Percentiles rank a stretch among this genome's conserved stretches.
Evolutionary conservation across 2,888 invertebrate genomes (phyloP).

Genomic region (Plagiodera versicolora): DNA sequence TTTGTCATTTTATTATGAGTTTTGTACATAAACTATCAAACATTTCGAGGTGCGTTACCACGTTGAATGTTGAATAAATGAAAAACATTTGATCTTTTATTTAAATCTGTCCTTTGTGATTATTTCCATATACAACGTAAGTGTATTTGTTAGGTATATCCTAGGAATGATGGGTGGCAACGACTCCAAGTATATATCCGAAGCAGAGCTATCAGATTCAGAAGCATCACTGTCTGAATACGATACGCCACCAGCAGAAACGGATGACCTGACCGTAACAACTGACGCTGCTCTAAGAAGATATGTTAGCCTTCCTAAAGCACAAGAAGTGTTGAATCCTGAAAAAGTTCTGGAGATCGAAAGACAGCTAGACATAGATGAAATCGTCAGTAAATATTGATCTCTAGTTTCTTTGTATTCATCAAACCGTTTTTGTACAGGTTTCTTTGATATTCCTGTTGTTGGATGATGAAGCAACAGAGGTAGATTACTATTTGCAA

Average conservation of each 20-base stretch:
- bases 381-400: constrained; percentile 49
- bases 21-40: too few relatives aligned
- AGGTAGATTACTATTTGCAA: constrained; percentile 11
- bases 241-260: background rate
- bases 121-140: too few relatives aligned
- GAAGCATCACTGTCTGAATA: background rate
- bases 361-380: constrained; percentile 53
- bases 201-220: constrained; percentile 2
- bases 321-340: constrained; percentile 21
- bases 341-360: constrained; percentile 54
- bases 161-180: constrained; percentile 4
- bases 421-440: constrained; percentile 31
- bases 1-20: too few relatives aligned
- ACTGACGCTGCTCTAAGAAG: constrained; percentile 28
- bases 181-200: background rate
- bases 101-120: too few relatives aligned
- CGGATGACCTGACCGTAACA: constrained; percentile 8
- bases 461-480: constrained; percentile 5
- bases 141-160: too few relatives aligned
- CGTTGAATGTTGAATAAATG: too few relatives aligned
- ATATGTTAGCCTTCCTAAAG: constrained; percentile 14
- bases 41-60: too few relatives aligned
- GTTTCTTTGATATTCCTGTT: constrained; percentile 41
- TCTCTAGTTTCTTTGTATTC: constrained; percentile 2
- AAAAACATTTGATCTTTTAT: too few relatives aligned